phyloP scores from a whole-genome alignment of 2,888 invertebrate species.

The Pecten maximus region DNA sequence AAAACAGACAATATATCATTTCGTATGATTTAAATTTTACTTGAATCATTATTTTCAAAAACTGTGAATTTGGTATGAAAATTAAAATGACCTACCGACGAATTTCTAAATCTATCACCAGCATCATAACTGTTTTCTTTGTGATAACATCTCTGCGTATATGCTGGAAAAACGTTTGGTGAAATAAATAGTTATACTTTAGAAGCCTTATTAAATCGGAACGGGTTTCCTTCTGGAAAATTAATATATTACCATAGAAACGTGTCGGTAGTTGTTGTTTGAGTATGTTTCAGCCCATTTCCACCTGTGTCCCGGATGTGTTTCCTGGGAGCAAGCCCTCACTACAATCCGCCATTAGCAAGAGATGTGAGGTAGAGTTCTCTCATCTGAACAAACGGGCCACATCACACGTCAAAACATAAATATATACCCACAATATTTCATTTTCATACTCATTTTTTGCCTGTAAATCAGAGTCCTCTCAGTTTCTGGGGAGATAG shows the following conservation, averaged over 20 bases:
- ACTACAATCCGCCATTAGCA: constrained; percentile 29
- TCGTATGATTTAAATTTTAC: not conserved
- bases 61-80: not conserved
- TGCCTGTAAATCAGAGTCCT: constrained; percentile 21
- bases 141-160: constrained; percentile 17
- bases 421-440: constrained; percentile 35
- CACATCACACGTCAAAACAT: constrained; percentile 30
- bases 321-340: constrained; percentile 26
- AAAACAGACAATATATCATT: not conserved
- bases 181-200: not conserved
- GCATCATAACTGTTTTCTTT: constrained; percentile 29
- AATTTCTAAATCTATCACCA: not conserved
- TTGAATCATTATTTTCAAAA: not conserved
- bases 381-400: constrained; percentile 29
- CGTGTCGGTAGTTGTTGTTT: constrained; percentile 33
- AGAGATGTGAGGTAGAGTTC: constrained; percentile 26
- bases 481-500: constrained; percentile 6
- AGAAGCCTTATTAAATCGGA: constrained; percentile 33
- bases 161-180: constrained; percentile 27
- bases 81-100: not conserved
- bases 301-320: constrained; percentile 29
- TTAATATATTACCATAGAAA: constrained; percentile 35
- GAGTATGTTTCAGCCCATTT: constrained; percentile 32
- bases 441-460: constrained; percentile 22
- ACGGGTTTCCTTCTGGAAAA: constrained; percentile 21